Base-by-base conservation (phyloP, 2,888 invertebrate genomes). In the Macropis europaea region DNA sequence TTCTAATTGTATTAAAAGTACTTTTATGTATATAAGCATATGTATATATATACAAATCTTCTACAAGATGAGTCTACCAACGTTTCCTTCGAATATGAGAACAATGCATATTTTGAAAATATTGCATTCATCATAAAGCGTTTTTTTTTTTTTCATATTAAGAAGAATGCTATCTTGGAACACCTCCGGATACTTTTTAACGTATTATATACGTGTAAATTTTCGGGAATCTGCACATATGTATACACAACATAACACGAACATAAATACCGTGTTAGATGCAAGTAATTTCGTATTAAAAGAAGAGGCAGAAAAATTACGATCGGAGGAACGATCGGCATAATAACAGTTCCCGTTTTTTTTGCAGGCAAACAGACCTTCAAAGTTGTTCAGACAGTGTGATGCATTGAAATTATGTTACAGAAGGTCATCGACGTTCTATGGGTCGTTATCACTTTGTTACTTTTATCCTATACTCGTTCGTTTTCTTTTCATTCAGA, bases 321-420 rank as follows among this genome's bases (percentile, higher is more conserved):
- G 59, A 47, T 48, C 61, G 77, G 61, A 77, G 73, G 73, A 77
- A 80, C 79, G 60, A 79, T 73, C 54, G 56, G 54, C 38, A 34
- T 56, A 67, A n/a, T 24, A 56, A 73, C 50, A 69, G 19, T 56
- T 38, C 26, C 36, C 68, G 42, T 52, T 30, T 24, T 24, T 59
- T 48, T 22, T 26, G 45, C 53, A 32, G 38, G 34, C 13, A n/a
- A 61, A 71, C 43, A 59, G 60, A 73, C 34, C 69, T 71, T 68
- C 38, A 9, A 15, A 22, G 28, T 54, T 47, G 26, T 19, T 34
- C 22, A 61, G 42, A 71, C 30, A 63, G 48, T 45, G 57, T 70
- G 67, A 78, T 64, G 59, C 72, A 76, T n/a, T 53, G 59, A 54
- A 66, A 82, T 75, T 74, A 76, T 69, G 40, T 67, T 77, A 69